These are phyloP conservation scores for Bothrops jararaca DNA, from an alignment of 2,113 vertebrate species.

Conservation along the genomic window DNA sequence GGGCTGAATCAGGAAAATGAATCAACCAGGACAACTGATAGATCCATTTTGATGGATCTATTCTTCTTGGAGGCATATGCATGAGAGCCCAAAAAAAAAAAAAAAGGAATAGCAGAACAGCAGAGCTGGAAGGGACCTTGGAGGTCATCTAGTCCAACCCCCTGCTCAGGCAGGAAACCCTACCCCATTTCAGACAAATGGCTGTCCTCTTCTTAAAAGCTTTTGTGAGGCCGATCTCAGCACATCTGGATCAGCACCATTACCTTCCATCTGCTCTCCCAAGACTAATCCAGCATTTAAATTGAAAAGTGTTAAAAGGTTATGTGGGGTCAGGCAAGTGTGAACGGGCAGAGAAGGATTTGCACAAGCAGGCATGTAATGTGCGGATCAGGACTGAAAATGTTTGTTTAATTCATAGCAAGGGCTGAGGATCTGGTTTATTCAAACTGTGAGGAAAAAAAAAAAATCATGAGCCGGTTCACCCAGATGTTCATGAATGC, in stretches of 20 bases:
- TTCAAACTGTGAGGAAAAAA: neutral
- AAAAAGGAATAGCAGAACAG: neutral
- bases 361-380: neutral
- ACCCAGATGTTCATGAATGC: neutral
- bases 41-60: neutral
- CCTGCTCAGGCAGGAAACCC: neutral
- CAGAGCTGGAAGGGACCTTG: neutral
- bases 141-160: neutral
- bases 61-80: neutral
- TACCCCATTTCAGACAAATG: neutral
- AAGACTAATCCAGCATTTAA: neutral
- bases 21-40: neutral
- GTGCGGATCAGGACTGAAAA: neutral
- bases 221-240: neutral
- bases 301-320: neutral
- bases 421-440: neutral
- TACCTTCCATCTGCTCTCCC: neutral
- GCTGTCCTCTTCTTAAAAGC: neutral
- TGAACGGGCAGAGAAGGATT: neutral
- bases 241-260: neutral
- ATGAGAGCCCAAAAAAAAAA: too few relatives aligned
- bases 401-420: neutral
- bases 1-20: neutral
- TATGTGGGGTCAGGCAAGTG: neutral
- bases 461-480: too few relatives aligned